Evolutionary conservation across 1,140 invertebrate species (phyloP), one percentile per base, ranked within the genome.

Genomic region (Drosophila littoralis): DNA sequence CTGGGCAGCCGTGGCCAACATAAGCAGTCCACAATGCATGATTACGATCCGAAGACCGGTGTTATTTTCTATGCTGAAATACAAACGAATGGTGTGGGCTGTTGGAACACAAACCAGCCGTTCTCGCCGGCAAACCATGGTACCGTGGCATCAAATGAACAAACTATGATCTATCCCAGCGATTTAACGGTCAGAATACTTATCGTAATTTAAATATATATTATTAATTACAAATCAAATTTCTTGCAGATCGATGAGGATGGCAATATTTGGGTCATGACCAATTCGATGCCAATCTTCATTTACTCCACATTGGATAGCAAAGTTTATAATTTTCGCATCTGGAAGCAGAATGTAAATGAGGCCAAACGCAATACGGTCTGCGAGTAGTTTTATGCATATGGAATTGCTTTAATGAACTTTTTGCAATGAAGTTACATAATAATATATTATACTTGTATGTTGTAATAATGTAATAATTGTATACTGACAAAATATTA

Each of bases 61-160:
- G 94, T 95, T 38, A 86, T 96, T 7, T 96, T 96, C 91, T 95
- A 94, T 60, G 94, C 94, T 0, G 95, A 96, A 77, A 92, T 96
- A n/a, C 94, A 94, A 7, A 93, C 92, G 43, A 94, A 96, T 79
- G 95, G 94, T 1, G 92, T 96, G 0, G 94, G 95, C 1, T 96
- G 96, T 73, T 96, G 96, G 96, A 95, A 96, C 70, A 94, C 93
- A 0, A 92, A 28, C 2, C 42, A 54, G 0, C 84, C 93, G 1
- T 92, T 96, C 8, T 93, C 90, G 9, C 90, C 93, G 1, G 89
- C 93, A 9, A 95, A 94, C 82, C 91, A 96, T 28, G 94, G 92
- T 1, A 92, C 94, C 8, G 80, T 96, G 1, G 94, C 93, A 0
- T 90, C 94, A 64, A 94, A 96, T 77, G 92, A 92, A 6, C 77